A percentile compares a stretch with the other conserved stretches of the same genome.
These are phyloP conservation scores for Catocala fraxini DNA, from an alignment of 2,888 invertebrate genomes.

Conservation along the genomic window DNA sequence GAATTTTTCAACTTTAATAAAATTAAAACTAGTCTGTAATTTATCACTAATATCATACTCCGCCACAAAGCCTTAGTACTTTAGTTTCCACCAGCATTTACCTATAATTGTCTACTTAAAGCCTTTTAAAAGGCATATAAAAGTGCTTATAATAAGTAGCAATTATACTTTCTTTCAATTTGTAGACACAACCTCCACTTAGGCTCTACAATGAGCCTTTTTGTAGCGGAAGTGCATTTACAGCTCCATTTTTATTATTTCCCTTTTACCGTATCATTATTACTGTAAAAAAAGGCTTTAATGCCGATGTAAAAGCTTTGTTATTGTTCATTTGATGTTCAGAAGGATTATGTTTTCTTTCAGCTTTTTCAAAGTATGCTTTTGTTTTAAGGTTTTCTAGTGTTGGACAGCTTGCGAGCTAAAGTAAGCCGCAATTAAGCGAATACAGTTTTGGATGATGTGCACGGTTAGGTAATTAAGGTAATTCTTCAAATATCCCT, in stretches of 20 bases:
- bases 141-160: slow-evolving; percentile 2
- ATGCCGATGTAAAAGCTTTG: slow-evolving; percentile 2
- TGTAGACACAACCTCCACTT: slow-evolving; percentile 7
- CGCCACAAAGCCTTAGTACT: too few relatives aligned
- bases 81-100: too few relatives aligned
- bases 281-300: slow-evolving; percentile 6
- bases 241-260: slow-evolving; percentile 4
- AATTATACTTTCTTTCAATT: slow-evolving; percentile 5
- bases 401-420: too few relatives aligned
- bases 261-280: slow-evolving; percentile 4
- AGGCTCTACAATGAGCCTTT: slow-evolving; percentile 6
- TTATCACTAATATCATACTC: background rate
- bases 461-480: too few relatives aligned
- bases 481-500: too few relatives aligned
- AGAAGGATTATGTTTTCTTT: slow-evolving; percentile 1
- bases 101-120: background rate
- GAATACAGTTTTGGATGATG: too few relatives aligned
- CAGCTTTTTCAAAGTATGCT: background rate
- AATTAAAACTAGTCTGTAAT: too few relatives aligned
- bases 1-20: too few relatives aligned
- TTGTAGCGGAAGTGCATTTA: slow-evolving; percentile 5
- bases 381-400: too few relatives aligned
- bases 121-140: background rate
- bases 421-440: too few relatives aligned
- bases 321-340: slow-evolving; percentile 2